Percentiles rank a stretch among this genome's conserved stretches.
phyloP scores from a whole-genome alignment of 92 coral and sea anemone genomes.

The Meandrina meandrites region DNA sequence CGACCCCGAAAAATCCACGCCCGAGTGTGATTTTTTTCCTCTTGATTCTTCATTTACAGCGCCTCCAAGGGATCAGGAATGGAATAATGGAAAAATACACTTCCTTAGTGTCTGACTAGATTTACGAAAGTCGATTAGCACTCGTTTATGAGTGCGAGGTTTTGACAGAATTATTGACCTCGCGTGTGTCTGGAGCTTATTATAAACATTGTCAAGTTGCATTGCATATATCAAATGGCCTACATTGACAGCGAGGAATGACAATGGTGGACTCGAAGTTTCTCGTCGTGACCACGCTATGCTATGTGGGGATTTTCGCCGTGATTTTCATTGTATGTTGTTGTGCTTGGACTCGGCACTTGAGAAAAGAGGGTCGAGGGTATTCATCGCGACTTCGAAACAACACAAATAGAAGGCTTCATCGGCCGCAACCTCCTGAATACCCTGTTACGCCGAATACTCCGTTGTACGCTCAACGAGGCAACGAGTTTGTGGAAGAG shows the following conservation, averaged over 20 bases:
- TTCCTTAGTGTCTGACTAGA: too few relatives aligned
- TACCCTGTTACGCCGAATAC: constrained; percentile 31
- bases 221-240: constrained; percentile 11
- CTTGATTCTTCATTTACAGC: neutral
- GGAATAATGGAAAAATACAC: neutral
- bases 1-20: neutral
- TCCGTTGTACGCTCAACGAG: constrained; percentile 19
- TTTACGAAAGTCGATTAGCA: neutral
- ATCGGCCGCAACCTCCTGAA: constrained; percentile 42
- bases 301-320: constrained; percentile 77
- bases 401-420: constrained; percentile 49
- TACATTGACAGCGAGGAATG: constrained; percentile 4
- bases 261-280: constrained; percentile 80
- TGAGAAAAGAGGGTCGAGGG: constrained; percentile 59
- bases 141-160: neutral
- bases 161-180: constrained; percentile 12
- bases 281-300: constrained; percentile 77
- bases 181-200: neutral
- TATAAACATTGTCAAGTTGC: neutral
- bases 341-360: constrained; percentile 80
- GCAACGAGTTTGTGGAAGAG: constrained; percentile 18
- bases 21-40: neutral
- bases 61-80: neutral
- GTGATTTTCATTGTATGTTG: constrained; percentile 83
- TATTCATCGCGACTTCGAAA: constrained; percentile 17